Conservation (phyloP, 2,888 invertebrate species). For the Candidula unifasciata region DNA sequence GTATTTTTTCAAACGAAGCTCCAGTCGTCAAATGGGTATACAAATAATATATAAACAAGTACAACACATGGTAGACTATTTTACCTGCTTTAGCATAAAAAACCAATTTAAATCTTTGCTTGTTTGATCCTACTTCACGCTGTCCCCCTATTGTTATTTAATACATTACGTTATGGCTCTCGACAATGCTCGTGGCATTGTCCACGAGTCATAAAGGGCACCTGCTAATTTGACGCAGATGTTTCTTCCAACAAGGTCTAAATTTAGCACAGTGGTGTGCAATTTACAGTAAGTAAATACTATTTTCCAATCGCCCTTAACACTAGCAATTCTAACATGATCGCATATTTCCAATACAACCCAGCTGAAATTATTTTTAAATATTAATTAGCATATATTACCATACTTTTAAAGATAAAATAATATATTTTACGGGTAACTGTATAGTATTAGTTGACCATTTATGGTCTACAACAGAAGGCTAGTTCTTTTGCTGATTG, state of each 20-base stretch:
- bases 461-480: not conserved
- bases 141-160: too few species aligned
- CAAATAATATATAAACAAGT: not conserved
- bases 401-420: not conserved
- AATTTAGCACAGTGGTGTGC: constrained; percentile 18
- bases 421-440: not conserved
- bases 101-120: too few species aligned
- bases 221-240: constrained; percentile 22
- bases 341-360: not conserved
- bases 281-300: not conserved
- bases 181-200: not conserved
- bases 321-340: not conserved
- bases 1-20: not conserved
- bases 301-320: not conserved
- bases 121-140: too few species aligned
- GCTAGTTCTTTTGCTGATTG: not conserved
- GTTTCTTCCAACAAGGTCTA: not conserved
- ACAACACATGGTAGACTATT: too few species aligned
- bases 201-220: constrained; percentile 31
- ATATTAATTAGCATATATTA: not conserved
- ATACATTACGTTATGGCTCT: not conserved
- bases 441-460: not conserved
- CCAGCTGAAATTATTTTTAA: not conserved
- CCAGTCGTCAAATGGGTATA: not conserved
- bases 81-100: too few species aligned